Evolutionary conservation across 2,113 vertebrate species (phyloP).

Genomic region (Archilochus colubris): DNA sequence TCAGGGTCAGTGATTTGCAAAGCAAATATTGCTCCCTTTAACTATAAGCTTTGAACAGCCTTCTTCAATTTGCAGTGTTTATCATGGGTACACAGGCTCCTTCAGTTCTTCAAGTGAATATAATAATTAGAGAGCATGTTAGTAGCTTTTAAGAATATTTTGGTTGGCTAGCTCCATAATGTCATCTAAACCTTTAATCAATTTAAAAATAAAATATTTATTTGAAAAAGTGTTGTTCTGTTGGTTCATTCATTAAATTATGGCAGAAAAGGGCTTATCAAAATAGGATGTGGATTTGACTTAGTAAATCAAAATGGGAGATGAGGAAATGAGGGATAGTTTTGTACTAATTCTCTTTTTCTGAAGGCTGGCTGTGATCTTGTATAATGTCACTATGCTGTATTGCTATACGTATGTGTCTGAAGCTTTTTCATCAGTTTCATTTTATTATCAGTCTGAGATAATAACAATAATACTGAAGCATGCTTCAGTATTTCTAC

Average conservation of each 20-base stretch:
- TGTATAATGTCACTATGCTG: background rate
- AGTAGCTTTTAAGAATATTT: background rate
- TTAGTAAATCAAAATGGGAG: background rate
- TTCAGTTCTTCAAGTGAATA: background rate
- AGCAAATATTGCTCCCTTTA: background rate
- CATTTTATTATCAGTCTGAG: background rate
- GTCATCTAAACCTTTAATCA: background rate
- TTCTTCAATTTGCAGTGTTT: background rate
- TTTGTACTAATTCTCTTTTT: background rate
- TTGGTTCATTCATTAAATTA: background rate
- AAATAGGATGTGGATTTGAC: background rate
- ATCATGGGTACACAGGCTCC: background rate
- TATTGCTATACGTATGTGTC: background rate
- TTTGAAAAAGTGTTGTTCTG: background rate
- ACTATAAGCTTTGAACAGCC: background rate
- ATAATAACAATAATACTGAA: background rate
- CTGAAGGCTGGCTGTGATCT: background rate
- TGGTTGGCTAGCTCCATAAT: background rate
- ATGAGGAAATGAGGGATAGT: background rate
- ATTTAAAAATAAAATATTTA: background rate
- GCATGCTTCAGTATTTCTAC: background rate
- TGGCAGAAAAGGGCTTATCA: background rate
- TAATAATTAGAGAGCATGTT: background rate
- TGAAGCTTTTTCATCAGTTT: background rate
- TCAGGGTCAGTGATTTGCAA: background rate